phyloP scores from a whole-genome alignment of 2,113 vertebrate genomes.

The Polypterus bichir region DNA sequence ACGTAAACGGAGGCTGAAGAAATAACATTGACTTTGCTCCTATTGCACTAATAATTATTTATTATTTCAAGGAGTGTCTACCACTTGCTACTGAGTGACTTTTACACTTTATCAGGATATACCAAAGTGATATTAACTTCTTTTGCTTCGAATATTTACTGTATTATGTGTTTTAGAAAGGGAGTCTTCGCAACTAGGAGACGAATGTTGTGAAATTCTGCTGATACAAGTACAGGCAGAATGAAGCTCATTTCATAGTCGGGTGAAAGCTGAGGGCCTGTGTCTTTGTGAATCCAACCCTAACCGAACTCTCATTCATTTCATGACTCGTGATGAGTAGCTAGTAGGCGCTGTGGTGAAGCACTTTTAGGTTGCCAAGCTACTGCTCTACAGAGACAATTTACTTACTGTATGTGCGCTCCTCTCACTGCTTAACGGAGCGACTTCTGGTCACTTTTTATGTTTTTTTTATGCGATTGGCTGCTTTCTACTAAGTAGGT shows the following conservation, averaged over 20 bases:
- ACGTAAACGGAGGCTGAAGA: slow-evolving; percentile 27
- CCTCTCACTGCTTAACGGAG: slow-evolving; percentile 49
- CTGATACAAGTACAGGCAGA: slow-evolving; percentile 48
- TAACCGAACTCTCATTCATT: slow-evolving; percentile 52
- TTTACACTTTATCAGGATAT: slow-evolving; percentile 48
- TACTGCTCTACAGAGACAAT: slow-evolving; percentile 65
- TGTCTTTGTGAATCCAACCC: slow-evolving; percentile 45
- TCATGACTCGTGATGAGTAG: slow-evolving; percentile 54
- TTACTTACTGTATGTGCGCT: slow-evolving; percentile 50
- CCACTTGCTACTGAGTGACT: slow-evolving; percentile 62
- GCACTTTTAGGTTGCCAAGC: slow-evolving; percentile 63
- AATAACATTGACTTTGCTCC: slow-evolving; percentile 35
- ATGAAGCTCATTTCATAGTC: slow-evolving; percentile 54
- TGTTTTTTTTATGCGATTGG: slow-evolving; percentile 49
- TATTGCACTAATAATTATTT: slow-evolving; percentile 56
- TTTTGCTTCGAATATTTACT: slow-evolving; percentile 28
- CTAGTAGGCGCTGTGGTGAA: slow-evolving; percentile 59
- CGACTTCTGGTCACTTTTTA: slow-evolving; percentile 33
- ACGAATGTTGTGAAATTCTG: slow-evolving; percentile 32
- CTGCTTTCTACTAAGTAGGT: slow-evolving; percentile 73
- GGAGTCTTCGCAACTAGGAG: slow-evolving; percentile 40
- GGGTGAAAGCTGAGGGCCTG: slow-evolving; percentile 64
- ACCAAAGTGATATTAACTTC: slow-evolving; percentile 63
- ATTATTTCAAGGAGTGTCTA: slow-evolving; percentile 45
- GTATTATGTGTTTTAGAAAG: slow-evolving; percentile 38